These are phyloP conservation scores for Mesembrinibis cayennensis DNA, from an alignment of 2,113 vertebrate species.

Conservation along the genomic window DNA sequence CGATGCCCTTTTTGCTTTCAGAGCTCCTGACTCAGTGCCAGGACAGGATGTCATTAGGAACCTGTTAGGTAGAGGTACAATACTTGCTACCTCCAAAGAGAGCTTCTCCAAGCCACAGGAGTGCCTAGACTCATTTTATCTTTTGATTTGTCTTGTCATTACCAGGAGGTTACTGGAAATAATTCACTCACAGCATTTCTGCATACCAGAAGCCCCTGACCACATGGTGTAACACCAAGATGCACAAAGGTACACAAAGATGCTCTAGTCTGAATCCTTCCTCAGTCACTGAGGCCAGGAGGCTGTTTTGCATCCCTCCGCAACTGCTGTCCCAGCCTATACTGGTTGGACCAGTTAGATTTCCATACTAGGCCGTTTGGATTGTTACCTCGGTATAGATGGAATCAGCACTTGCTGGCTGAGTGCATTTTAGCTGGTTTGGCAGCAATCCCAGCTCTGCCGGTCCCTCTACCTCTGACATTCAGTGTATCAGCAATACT, in stretches of 20 bases:
- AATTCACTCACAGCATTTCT: background rate
- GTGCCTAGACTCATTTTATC: background rate
- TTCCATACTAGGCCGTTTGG: background rate
- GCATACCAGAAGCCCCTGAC: background rate
- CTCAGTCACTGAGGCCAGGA: background rate
- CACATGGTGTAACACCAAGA: background rate
- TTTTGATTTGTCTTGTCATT: background rate
- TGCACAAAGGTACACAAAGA: background rate
- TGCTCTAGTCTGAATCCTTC: background rate
- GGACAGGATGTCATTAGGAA: background rate
- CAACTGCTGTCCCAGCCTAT: background rate
- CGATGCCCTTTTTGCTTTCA: background rate
- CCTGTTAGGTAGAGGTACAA: background rate
- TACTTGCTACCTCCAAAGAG: background rate
- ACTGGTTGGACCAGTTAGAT: conserved; percentile 11
- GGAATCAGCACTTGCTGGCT: background rate
- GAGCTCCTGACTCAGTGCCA: background rate
- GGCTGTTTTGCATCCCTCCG: background rate
- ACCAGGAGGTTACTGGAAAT: background rate
- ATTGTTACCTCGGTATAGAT: background rate
- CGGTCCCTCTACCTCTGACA: background rate
- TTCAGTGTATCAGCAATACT: background rate
- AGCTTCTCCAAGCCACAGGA: background rate
- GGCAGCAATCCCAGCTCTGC: background rate
- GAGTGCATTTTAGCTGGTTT: background rate